A percentile compares a stretch with the other conserved stretches of the same genome.
These are phyloP conservation scores for Chrysocyon brachyurus DNA, from an alignment of 2,797 vertebrate species.

Conservation along the genomic window DNA sequence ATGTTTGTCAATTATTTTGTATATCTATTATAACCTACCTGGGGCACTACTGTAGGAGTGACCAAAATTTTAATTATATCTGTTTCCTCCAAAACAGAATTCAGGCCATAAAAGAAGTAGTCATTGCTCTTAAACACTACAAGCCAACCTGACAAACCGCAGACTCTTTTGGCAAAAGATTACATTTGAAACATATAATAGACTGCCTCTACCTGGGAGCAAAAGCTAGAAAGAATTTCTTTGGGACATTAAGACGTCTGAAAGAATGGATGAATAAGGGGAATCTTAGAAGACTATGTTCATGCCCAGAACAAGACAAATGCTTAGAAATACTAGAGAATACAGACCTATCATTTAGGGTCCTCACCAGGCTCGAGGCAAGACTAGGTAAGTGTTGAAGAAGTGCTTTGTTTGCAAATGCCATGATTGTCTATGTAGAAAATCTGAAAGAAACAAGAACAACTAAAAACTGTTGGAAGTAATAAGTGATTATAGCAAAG, in stretches of 20 bases:
- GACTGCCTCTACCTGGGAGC: not conserved
- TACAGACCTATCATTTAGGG: rapidly evolving
- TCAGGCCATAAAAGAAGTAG: not conserved
- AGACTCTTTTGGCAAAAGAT: not conserved
- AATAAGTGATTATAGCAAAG: not conserved
- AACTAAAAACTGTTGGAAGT: not conserved
- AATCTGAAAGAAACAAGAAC: not conserved
- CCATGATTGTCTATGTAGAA: not conserved
- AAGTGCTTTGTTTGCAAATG: not conserved
- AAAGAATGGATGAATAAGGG: not conserved
- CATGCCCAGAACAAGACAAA: not conserved
- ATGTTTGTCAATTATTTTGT: not conserved
- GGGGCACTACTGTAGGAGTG: not conserved
- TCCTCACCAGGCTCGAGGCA: not conserved
- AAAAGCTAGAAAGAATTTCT: not conserved
- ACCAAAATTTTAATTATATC: not conserved
- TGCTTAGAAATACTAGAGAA: not conserved
- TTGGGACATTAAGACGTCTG: not conserved
- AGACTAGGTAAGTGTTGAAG: not conserved
- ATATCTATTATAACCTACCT: not conserved
- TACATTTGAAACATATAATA: not conserved
- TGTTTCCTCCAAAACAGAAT: not conserved
- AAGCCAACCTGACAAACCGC: not conserved
- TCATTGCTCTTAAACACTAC: not conserved
- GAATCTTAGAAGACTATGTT: not conserved